Conservation (phyloP, 2,113 vertebrate species). For the Protomyctophum bolini region DNA sequence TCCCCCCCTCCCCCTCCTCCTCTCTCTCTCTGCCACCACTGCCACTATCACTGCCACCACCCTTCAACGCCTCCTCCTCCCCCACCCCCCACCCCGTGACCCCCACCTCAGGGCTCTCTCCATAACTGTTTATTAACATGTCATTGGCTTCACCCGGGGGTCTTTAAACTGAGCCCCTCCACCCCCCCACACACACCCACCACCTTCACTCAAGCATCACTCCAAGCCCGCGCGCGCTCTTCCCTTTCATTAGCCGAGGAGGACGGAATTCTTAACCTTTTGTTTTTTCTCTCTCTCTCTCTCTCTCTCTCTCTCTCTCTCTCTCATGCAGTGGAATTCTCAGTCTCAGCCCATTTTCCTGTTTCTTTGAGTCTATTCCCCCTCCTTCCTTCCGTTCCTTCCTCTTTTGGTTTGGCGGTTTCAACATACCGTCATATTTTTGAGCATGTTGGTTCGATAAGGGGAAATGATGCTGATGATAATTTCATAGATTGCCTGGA, state of each 20-base stretch:
- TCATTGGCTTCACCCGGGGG: slow-evolving; percentile 67
- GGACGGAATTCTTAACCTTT: slow-evolving; percentile 47
- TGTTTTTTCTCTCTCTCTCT: neutral
- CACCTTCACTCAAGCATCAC: slow-evolving; percentile 63
- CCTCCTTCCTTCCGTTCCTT: too few species aligned
- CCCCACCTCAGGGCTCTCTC: slow-evolving; percentile 46
- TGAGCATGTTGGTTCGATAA: neutral
- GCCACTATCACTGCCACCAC: slow-evolving; percentile 10
- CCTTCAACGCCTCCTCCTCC: slow-evolving; percentile 41
- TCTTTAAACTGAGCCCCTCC: slow-evolving; percentile 63
- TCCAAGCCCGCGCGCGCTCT: slow-evolving; percentile 48
- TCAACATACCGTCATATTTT: neutral
- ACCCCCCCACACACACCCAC: slow-evolving; percentile 54
- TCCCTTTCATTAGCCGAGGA: slow-evolving; percentile 63
- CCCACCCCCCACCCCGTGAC: slow-evolving; percentile 37
- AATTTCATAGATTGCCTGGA: neutral
- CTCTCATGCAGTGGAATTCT: slow-evolving; percentile 52
- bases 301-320: neutral
- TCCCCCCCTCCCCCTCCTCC: slow-evolving; percentile 30
- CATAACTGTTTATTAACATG: slow-evolving; percentile 80
- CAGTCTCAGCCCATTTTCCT: slow-evolving; percentile 24
- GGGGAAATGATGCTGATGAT: neutral
- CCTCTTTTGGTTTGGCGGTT: neutral
- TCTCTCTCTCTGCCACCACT: slow-evolving; percentile 5
- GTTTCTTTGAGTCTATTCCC: slow-evolving; percentile 10